Evolutionary conservation across 2,797 vertebrate genomes (phyloP), one percentile per base, ranked within the genome.

Genomic region (Pseudomugil gertrudae): DNA sequence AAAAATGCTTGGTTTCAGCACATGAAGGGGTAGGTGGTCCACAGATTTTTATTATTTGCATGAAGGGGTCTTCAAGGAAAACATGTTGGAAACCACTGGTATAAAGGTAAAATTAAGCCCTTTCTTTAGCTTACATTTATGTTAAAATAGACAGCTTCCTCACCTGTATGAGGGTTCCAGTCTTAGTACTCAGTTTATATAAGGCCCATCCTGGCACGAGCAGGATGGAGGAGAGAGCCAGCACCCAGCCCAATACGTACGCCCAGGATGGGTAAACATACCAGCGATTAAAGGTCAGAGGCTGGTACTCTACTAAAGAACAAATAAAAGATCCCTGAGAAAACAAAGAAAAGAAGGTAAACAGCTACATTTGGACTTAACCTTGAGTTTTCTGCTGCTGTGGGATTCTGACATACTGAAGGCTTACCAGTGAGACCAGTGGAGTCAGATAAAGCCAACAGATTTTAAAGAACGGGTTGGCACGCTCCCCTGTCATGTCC

Each of bases 361-460:
- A 27, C 29, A 27, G 17, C 36, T 66, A 2, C 6, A 24, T 15
- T 40, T 10, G 24, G 38, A 21, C n/a, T 23, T 5, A 0, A 11
- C 43, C 7, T 2, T 2, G 1, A 26, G n/a, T 7, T 15, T 0
- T 60, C 21, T 40, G 15, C 4, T 45, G 26, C 26, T 59, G 24
- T n/a, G 26, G 24, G 38, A 59, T 59, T 27, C 57, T 38, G 10
- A 70, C 54, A 50, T 3, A 38, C 30, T 4, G 1, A 1, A 2
- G 4, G 65, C 93, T 94, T 79, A 96, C 96, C 91, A 96, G 67
- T 47, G 93, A 94, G 40, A 95, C 80, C 35, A 95, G 69, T 5
- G 96, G 96, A 0, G 95, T 96, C 77, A 97, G 86, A 59, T 92
- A 95, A 15, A 86, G 92, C 96, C 96, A 97, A 85, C 96, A 96